phyloP scores from a whole-genome alignment of 1,140 invertebrate species.

The Psilanteris sp. region DNA sequence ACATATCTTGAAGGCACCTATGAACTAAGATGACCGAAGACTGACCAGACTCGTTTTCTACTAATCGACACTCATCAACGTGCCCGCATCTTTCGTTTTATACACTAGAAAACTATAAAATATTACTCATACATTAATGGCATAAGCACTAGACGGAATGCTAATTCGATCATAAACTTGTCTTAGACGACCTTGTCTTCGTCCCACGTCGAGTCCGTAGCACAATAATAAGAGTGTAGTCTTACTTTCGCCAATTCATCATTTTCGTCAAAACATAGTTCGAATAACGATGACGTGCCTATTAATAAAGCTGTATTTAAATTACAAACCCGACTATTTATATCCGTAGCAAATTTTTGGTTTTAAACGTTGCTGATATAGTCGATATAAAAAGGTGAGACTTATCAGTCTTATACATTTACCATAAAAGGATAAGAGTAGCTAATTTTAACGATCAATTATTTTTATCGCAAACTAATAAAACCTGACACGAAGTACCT shows the following conservation, averaged over 20 bases:
- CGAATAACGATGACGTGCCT: conserved; percentile 31
- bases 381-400: too few relatives aligned
- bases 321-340: conserved; percentile 39
- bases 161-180: conserved; percentile 66
- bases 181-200: conserved; percentile 64
- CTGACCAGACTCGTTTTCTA: conserved; percentile 63
- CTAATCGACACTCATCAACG: conserved; percentile 58
- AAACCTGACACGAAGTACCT: conserved; percentile 13
- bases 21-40: conserved; percentile 59
- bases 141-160: conserved; percentile 55
- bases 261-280: conserved; percentile 51
- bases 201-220: conserved; percentile 45
- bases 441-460: conserved; percentile 14
- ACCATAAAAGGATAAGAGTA: conserved; percentile 6
- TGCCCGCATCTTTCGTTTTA: conserved; percentile 52
- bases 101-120: conserved; percentile 62
- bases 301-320: conserved; percentile 44
- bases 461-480: neutral
- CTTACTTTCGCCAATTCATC: conserved; percentile 61
- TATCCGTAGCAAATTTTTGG: conserved; percentile 6
- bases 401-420: neutral
- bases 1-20: conserved; percentile 44
- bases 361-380: too few relatives aligned
- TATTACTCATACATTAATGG: conserved; percentile 48
- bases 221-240: conserved; percentile 47